Evolutionary conservation across 2,797 vertebrate genomes (phyloP).

Genomic region (Anguilla obscura): DNA sequence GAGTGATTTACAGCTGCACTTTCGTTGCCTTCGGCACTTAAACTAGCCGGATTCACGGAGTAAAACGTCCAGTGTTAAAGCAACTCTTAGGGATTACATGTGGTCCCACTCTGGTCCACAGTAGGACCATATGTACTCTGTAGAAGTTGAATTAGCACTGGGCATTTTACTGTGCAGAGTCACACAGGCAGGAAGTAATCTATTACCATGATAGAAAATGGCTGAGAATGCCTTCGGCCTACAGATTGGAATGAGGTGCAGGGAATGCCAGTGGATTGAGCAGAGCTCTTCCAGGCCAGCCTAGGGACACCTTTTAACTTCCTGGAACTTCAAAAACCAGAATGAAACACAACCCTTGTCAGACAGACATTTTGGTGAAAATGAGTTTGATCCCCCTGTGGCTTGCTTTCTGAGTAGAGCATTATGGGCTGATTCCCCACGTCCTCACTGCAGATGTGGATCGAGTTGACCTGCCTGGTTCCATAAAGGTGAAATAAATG

Average conservation of each 20-base stretch:
- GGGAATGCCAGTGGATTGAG: not conserved
- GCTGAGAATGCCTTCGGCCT: not conserved
- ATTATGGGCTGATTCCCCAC: not conserved
- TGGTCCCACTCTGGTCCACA: no score
- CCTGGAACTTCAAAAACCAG: not conserved
- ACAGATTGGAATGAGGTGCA: not conserved
- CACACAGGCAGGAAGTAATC: not conserved
- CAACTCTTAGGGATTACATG: no score
- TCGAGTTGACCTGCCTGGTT: not conserved
- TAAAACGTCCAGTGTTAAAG: no score
- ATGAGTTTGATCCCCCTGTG: not conserved
- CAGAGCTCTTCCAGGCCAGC: not conserved
- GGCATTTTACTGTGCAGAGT: no score
- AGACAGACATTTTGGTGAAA: not conserved
- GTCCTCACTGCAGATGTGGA: not conserved
- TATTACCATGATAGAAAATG: not conserved
- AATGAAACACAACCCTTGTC: not conserved
- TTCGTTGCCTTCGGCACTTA: not conserved
- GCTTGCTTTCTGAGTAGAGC: not conserved
- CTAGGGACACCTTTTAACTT: not conserved
- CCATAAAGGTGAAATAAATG: not conserved
- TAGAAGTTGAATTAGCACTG: no score
- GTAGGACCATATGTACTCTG: no score
- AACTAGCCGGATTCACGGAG: not conserved
- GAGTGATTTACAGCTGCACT: not conserved